Evolutionary conservation across 1,140 invertebrate genomes (phyloP).

Genomic region (Drosophila micromelanica): DNA sequence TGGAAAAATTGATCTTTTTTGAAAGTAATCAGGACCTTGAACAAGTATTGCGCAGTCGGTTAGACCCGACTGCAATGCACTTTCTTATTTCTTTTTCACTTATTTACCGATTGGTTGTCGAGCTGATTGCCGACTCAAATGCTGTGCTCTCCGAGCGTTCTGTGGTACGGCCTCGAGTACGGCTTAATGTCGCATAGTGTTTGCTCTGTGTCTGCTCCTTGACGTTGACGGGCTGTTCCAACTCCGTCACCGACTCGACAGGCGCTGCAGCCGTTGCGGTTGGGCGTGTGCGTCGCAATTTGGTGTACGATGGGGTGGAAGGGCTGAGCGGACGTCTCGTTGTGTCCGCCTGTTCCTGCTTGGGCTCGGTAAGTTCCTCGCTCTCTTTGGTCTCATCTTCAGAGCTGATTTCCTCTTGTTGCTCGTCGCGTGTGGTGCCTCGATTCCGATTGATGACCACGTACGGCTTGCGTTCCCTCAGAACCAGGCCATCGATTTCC

Average conservation of each 20-base stretch:
- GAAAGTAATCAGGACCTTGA: too few relatives aligned
- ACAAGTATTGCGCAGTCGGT: too few relatives aligned
- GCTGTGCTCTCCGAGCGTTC: constrained; percentile 24
- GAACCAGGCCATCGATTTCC: constrained; percentile 85
- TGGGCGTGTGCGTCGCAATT: constrained; percentile 87
- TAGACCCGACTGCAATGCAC: too few relatives aligned
- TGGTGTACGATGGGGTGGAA: constrained; percentile 87
- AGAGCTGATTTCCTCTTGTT: constrained; percentile 68
- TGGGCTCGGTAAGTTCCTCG: constrained; percentile 73
- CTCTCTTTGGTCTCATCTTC: constrained; percentile 37
- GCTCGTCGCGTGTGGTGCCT: constrained; percentile 62
- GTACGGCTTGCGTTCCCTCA: constrained; percentile 84
- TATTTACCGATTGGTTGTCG: constrained; percentile 60
- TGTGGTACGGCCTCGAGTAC: constrained; percentile 53
- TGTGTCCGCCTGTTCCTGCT: constrained; percentile 55
- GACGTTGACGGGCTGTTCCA: constrained; percentile 54
- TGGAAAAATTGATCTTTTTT: too few relatives aligned
- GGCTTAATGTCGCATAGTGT: constrained; percentile 63
- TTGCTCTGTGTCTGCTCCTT: constrained; percentile 65
- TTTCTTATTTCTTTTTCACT: constrained; percentile 3
- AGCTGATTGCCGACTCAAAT: constrained; percentile 43
- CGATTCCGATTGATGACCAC: constrained; percentile 86
- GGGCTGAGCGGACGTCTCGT: constrained; percentile 54
- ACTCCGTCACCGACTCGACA: constrained; percentile 60
- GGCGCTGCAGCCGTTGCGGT: constrained; percentile 82